Percentiles rank a stretch among this genome's conserved stretches.
Conservation (phyloP, 2,113 vertebrate species). For the Dipodomys ordii region DNA sequence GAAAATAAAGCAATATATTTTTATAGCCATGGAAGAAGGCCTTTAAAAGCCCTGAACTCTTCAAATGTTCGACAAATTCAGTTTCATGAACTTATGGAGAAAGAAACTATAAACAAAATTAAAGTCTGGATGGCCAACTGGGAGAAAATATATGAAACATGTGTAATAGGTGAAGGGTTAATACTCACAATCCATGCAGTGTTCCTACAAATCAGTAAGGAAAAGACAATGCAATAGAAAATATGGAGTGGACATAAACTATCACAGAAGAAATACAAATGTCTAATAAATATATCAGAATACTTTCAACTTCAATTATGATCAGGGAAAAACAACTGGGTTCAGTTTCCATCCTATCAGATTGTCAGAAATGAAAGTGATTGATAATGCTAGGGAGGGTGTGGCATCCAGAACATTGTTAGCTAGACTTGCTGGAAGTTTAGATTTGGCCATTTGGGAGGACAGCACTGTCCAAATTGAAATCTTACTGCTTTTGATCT, state of each 20-base stretch:
- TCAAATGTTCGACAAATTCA: slow-evolving; percentile 68
- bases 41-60: slow-evolving; percentile 65
- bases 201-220: background rate
- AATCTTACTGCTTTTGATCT: background rate
- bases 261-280: background rate
- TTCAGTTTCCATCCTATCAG: background rate
- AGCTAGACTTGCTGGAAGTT: background rate
- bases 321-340: background rate
- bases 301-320: background rate
- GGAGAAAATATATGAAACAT: slow-evolving; percentile 43
- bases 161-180: slow-evolving; percentile 56
- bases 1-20: slow-evolving; percentile 68
- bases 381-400: background rate
- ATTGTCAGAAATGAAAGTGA: background rate
- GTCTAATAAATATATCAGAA: background rate
- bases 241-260: background rate
- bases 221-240: background rate
- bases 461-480: background rate
- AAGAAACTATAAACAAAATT: slow-evolving; percentile 68
- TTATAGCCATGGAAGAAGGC: slow-evolving; percentile 45
- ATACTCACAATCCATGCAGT: background rate
- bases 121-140: slow-evolving; percentile 21
- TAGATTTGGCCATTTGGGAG: background rate
- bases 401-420: no score
- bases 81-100: slow-evolving; percentile 48